Evolutionary conservation across 2,113 vertebrate species (phyloP).

Genomic region (Campylorhamphus procurvoides): DNA sequence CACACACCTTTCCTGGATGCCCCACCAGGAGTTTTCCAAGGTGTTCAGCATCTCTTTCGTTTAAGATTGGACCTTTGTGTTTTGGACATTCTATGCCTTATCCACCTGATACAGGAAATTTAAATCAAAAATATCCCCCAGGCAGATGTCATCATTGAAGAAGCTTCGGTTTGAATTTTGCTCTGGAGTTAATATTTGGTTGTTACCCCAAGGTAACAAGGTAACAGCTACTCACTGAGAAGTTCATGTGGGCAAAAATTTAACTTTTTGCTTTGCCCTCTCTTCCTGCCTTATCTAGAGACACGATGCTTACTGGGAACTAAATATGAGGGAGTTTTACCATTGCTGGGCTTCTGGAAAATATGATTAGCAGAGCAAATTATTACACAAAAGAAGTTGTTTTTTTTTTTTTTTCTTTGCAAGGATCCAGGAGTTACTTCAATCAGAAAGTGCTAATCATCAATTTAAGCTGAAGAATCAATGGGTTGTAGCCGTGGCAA

Average conservation of each 20-base stretch:
- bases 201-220: neutral
- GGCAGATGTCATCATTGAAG: neutral
- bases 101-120: neutral
- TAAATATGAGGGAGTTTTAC: neutral
- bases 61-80: neutral
- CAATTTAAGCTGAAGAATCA: slow-evolving; percentile 44
- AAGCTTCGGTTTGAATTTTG: neutral
- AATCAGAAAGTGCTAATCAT: slow-evolving; percentile 54
- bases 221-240: neutral
- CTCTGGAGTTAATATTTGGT: neutral
- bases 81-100: neutral
- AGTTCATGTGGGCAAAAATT: neutral
- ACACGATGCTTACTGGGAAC: neutral
- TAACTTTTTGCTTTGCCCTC: neutral
- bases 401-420: neutral
- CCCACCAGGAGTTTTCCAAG: neutral
- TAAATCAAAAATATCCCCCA: neutral
- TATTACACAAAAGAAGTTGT: neutral
- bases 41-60: neutral
- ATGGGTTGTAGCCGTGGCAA: slow-evolving; percentile 38
- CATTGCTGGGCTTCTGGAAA: neutral
- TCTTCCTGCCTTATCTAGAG: neutral
- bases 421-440: slow-evolving; percentile 12
- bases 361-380: slow-evolving; percentile 28
- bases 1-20: neutral